Percentiles rank a stretch among this genome's conserved stretches.
Evolutionary conservation across 2,113 vertebrate species (phyloP).

Genomic region (Protobothrops flavoviridis): DNA sequence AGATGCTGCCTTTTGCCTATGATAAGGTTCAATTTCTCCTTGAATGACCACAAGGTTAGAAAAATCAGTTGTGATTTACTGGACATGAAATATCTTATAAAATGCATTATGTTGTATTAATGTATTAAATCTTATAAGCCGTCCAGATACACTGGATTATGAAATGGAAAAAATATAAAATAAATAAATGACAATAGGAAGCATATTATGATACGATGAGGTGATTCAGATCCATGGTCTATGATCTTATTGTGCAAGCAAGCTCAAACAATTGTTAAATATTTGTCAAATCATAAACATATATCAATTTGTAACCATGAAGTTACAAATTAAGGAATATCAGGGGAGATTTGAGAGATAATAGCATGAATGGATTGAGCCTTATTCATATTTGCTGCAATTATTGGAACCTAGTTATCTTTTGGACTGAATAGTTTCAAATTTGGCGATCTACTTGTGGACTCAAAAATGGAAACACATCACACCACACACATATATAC

Average conservation of each 20-base stretch:
- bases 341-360: not conserved
- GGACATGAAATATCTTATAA: not conserved
- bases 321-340: not conserved
- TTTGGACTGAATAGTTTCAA: not conserved
- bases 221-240: not conserved
- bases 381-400: not conserved
- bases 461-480: not conserved
- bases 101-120: not conserved
- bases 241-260: not conserved
- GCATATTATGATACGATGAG: not conserved
- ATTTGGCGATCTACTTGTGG: not conserved
- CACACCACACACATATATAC: too few species aligned
- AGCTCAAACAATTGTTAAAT: not conserved
- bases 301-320: not conserved
- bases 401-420: not conserved
- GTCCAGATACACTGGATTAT: not conserved
- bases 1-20: slow-evolving; percentile 20
- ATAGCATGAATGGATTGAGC: not conserved
- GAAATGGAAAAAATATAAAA: not conserved
- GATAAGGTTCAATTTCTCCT: slow-evolving; percentile 1
- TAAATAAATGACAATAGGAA: not conserved
- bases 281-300: not conserved
- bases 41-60: slow-evolving; percentile 7
- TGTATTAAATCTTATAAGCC: not conserved
- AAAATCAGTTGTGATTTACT: not conserved